Evolutionary conservation across 2,113 vertebrate species (phyloP), one percentile per base, ranked within the genome.

Genomic region (Amphilophus citrinellus): DNA sequence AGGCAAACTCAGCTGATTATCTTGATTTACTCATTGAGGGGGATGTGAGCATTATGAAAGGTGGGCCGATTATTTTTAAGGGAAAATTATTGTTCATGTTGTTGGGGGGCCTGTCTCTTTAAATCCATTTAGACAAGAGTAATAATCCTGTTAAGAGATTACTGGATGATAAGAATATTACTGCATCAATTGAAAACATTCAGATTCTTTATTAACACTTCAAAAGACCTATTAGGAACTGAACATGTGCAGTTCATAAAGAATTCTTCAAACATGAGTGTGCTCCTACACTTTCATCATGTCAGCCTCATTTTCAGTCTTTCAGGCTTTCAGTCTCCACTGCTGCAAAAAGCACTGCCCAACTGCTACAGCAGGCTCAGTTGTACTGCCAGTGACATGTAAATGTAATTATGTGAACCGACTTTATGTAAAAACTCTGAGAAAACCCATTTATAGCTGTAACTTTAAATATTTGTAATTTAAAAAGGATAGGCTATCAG

Each of bases 1-100:
- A 80, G 44, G 80, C 66, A 42, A 77, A 80, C 47, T 61, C 14
- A 8, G 17, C 65, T 90, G 91, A 93, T 65, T 88, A 93, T 91
- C 77, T 77, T 71, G 73, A 88, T 80, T 85, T 47, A 87, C 58
- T 89, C 84, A 84, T 32, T 66, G 75, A 85, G 39, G 18, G 78
- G 60, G 75, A 68, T 89, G 84, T 87, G 81, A 87, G 86, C 65
- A 61, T 68, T 59, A 59, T 22, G n/a, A 56, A 80, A 53, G 63
- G 68, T 76, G 82, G 82, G 86, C 27, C 77, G 81, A 83, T 50
- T 83, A 61, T 75, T 84, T 30, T 39, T 50, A 76, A 37, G 37
- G 42, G 78, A 73, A 32, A 83, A 71, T 17, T 30, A 79, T 61
- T 78, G 90, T 18, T 89, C 0, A 86, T 85, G 58, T 32, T 60